Evolutionary conservation across 2,113 vertebrate species (phyloP).

Genomic region (Pao palembangensis): DNA sequence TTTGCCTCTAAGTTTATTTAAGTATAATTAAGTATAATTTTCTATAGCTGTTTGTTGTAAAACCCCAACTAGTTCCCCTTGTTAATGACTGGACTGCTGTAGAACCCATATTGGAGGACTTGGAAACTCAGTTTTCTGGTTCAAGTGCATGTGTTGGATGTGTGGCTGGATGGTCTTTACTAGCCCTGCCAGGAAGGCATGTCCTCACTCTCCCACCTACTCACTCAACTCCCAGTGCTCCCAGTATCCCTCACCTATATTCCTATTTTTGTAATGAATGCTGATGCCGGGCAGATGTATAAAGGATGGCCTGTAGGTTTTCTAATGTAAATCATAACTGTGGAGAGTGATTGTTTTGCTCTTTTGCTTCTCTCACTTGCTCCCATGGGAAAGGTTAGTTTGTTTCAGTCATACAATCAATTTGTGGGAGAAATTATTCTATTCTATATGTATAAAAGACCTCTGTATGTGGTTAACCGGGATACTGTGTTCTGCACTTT

Average conservation of each 20-base stretch:
- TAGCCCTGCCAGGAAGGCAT: slow-evolving; percentile 15
- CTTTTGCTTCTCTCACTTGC: background rate
- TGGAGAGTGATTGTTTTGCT: slow-evolving; percentile 31
- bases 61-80: slow-evolving; percentile 25
- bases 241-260: slow-evolving; percentile 57
- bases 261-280: slow-evolving; percentile 71
- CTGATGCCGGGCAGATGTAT: slow-evolving; percentile 54
- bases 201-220: slow-evolving; percentile 29
- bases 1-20: background rate
- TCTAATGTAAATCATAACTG: slow-evolving; percentile 56
- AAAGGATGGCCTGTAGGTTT: slow-evolving; percentile 62
- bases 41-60: too few species aligned
- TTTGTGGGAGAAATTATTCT: slow-evolving; percentile 58
- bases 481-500: slow-evolving; percentile 58
- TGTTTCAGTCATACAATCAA: slow-evolving; percentile 68
- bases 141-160: slow-evolving; percentile 14
- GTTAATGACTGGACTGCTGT: slow-evolving; percentile 52
- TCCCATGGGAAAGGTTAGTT: slow-evolving; percentile 50
- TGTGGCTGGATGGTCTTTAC: slow-evolving; percentile 14
- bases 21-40: background rate
- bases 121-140: slow-evolving; percentile 14
- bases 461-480: slow-evolving; percentile 60
- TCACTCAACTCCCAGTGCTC: slow-evolving; percentile 35
- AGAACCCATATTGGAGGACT: slow-evolving; percentile 27
- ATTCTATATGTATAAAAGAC: slow-evolving; percentile 70